Base-by-base conservation (phyloP, 2,113 vertebrate genomes). In the Myodes glareolus region DNA sequence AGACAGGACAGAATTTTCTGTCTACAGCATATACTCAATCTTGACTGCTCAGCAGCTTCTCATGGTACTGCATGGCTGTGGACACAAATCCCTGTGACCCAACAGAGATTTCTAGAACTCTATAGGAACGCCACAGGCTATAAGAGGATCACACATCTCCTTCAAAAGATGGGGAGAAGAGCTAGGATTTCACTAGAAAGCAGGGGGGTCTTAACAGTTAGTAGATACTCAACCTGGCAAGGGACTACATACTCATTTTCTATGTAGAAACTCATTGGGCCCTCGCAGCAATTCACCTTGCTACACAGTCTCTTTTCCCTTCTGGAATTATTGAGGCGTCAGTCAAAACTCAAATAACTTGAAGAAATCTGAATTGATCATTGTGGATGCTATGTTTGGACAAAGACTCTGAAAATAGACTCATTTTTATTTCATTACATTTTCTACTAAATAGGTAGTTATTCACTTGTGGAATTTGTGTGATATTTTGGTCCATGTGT, bases 1-100 rank as follows among this genome's bases (percentile, higher is more conserved):
- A 21, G 19, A 21, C 58, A 58, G 58, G 58, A 58, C 58, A 58
- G 58, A 58, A 58, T 21, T 58, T 58, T 58, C 5, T 58, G 58
- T 58, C 19, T 58, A 58, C 6, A 58, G 58, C 19, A 21, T n/a
- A n/a, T 50, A 47, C 39, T 84, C 50, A 39, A 21, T 36, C 45
- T 81, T 80, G 58, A 21, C 27, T 68, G 16, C 31, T 25, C 1
- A 33, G 11, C 3, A 8, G 31, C 45, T 84, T 63, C n/a, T 76
- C 1, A 1, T 3, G 5, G 17, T 5, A 16, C 7, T 33, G n/a
- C 25, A 29, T 70, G 29, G 23, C 11, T 23, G 25, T 11, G 0
- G 0, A 42, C 13, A 58, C 52, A 92, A 39, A 78, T 3, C 78
- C 39, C 31, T 29, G 31, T 14, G 36, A 58, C 6, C 33, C 19